Percentiles rank a stretch among this genome's conserved stretches.
Evolutionary conservation across 2,113 vertebrate species (phyloP).

Genomic region (Heterotis niloticus): DNA sequence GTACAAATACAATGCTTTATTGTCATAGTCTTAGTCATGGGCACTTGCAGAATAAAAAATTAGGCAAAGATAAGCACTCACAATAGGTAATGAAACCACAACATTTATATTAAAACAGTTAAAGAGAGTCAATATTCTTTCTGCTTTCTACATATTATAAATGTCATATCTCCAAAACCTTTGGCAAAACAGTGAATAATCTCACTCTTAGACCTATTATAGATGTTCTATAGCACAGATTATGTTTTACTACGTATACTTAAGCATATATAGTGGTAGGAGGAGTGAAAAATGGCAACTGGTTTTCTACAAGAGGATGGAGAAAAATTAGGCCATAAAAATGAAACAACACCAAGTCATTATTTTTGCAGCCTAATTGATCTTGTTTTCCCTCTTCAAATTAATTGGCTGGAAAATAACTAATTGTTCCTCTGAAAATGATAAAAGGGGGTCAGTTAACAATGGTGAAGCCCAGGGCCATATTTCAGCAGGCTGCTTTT

Average conservation of each 20-base stretch:
- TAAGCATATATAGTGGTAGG: slow-evolving; percentile 36
- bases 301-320: slow-evolving; percentile 28
- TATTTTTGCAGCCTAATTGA: slow-evolving; percentile 48
- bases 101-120: not conserved
- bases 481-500: slow-evolving; percentile 28
- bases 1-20: not conserved
- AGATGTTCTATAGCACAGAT: no score
- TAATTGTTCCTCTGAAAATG: slow-evolving; percentile 45
- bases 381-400: slow-evolving; percentile 44
- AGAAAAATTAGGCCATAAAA: slow-evolving; percentile 24
- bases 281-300: slow-evolving; percentile 16
- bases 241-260: no score
- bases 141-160: no score
- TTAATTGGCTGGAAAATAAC: slow-evolving; percentile 46
- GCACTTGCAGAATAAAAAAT: no score
- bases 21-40: no score
- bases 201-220: no score
- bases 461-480: slow-evolving; percentile 24
- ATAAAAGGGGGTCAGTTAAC: slow-evolving; percentile 36
- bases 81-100: no score
- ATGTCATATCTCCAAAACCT: no score
- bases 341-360: slow-evolving; percentile 14
- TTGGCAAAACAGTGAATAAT: no score
- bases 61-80: slow-evolving; percentile 27
- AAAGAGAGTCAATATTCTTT: not conserved